These are phyloP conservation scores for Stigmatopora argus DNA, from an alignment of 2,113 vertebrate species.

Conservation along the genomic window DNA sequence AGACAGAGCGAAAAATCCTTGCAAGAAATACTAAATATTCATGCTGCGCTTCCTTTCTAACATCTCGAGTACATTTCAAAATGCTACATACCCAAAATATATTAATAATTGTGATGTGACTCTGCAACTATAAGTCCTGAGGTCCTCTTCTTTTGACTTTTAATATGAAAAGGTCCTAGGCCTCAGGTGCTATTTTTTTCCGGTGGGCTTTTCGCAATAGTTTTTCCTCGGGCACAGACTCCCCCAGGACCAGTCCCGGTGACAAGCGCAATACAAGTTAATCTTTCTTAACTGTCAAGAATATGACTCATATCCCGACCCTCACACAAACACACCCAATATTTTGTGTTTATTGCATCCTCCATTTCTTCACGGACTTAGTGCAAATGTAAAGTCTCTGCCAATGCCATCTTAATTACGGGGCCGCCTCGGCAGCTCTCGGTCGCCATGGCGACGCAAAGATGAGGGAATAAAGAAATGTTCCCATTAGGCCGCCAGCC, in stretches of 20 bases:
- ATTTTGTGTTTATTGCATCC: background rate
- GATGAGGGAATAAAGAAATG: conserved; percentile 58
- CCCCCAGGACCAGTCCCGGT: background rate
- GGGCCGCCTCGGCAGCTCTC: background rate
- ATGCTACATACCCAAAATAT: too few relatives aligned
- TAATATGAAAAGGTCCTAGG: too few relatives aligned
- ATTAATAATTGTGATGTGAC: too few relatives aligned
- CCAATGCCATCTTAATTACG: conserved; percentile 39
- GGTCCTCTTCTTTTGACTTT: too few relatives aligned
- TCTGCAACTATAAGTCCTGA: too few relatives aligned
- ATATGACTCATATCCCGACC: conserved; percentile 45
- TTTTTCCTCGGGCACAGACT: too few relatives aligned
- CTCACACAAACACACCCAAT: conserved; percentile 13
- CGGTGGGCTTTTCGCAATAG: too few relatives aligned
- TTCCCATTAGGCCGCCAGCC: conserved; percentile 45
- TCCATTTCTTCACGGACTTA: conserved; percentile 53
- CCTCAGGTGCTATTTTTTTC: too few relatives aligned
- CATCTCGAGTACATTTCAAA: too few relatives aligned
- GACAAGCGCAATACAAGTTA: conserved; percentile 44
- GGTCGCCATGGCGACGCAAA: conserved; percentile 63
- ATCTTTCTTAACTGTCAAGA: conserved; percentile 43
- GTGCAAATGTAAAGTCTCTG: conserved; percentile 41
- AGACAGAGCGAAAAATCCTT: too few relatives aligned
- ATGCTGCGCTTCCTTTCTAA: too few relatives aligned
- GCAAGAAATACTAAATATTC: too few relatives aligned